Percentiles rank a stretch among this genome's conserved stretches.
These are phyloP conservation scores for Lerista edwardsae DNA, from an alignment of 2,797 vertebrate genomes.

Conservation along the genomic window DNA sequence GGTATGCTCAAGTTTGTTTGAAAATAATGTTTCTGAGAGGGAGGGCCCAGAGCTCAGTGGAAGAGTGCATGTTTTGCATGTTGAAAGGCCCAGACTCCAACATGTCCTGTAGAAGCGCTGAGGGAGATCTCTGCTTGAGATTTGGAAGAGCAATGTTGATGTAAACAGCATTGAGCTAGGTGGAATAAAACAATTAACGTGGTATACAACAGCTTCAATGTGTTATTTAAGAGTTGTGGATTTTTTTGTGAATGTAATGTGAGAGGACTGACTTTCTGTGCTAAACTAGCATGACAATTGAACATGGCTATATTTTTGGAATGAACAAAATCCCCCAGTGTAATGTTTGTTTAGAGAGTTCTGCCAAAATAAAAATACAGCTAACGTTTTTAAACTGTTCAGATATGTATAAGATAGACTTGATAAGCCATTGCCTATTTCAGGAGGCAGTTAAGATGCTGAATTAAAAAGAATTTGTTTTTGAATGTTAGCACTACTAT, in stretches of 20 bases:
- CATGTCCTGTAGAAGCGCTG: neutral
- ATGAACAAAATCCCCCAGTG: neutral
- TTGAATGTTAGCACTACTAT: neutral
- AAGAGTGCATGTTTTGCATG: neutral
- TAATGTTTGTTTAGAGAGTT: slow-evolving; percentile 10
- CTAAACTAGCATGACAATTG: neutral
- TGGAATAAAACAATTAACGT: neutral
- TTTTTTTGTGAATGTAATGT: neutral
- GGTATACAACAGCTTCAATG: neutral
- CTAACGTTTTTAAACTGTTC: neutral
- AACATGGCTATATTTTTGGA: neutral
- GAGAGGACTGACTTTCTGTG: too few species aligned
- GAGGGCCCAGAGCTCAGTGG: neutral
- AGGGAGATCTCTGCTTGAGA: neutral
- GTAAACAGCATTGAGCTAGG: too few species aligned
- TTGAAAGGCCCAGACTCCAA: neutral
- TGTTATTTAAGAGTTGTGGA: neutral
- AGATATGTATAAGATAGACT: slow-evolving; percentile 4
- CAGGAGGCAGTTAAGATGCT: neutral
- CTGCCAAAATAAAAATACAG: neutral
- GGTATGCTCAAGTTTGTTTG: neutral
- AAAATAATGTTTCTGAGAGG: neutral
- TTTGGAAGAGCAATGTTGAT: neutral
- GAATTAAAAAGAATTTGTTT: neutral
- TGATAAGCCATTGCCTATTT: neutral